Conservation (phyloP, 2,113 vertebrate genomes). For the Camelus bactrianus region DNA sequence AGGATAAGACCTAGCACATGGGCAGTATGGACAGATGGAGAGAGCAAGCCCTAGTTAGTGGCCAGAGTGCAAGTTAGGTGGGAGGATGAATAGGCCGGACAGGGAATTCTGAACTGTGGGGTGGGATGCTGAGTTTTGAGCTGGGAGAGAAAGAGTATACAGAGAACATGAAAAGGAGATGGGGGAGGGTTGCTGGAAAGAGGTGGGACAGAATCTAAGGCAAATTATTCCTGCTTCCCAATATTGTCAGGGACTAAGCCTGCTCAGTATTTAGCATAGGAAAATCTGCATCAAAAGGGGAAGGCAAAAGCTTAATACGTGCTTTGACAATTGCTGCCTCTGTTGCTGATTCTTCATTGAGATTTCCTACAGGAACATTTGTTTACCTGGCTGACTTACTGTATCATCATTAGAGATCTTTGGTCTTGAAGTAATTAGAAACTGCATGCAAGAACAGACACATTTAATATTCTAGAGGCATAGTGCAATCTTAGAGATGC, state of each 20-base stretch:
- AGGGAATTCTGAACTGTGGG: not conserved
- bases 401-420: not conserved
- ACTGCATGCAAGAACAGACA: not conserved
- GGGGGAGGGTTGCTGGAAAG: not conserved
- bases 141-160: not conserved
- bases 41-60: not conserved
- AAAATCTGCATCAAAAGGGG: not conserved
- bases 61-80: no score
- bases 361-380: not conserved
- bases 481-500: not conserved
- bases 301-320: not conserved
- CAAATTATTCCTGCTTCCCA: not conserved
- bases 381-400: not conserved
- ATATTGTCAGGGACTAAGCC: not conserved
- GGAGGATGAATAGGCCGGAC: not conserved
- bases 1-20: rapidly evolving
- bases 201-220: not conserved
- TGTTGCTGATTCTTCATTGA: not conserved
- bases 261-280: not conserved
- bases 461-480: slow-evolving; percentile 15
- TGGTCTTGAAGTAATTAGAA: slow-evolving; percentile 54
- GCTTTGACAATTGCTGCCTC: not conserved
- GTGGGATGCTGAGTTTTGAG: not conserved
- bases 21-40: not conserved
- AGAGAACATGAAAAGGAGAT: not conserved